Evolutionary conservation across 37 sponge, comb jelly and placozoan species (phyloP).

Genomic region (Crambe crambe): DNA sequence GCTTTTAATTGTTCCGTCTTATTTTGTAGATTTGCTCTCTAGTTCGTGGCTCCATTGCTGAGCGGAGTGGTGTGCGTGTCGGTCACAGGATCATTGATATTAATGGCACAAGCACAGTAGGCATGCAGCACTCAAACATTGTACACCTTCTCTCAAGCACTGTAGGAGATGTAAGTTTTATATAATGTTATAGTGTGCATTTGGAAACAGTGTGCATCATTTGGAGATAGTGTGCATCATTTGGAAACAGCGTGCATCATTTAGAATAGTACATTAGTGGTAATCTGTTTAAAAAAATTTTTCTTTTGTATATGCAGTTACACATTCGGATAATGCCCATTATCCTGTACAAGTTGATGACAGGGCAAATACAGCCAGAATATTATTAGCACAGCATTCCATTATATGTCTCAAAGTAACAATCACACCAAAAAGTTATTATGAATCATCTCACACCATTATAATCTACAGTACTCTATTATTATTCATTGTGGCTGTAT

Average conservation of each 20-base stretch:
- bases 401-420: too few species aligned
- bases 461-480: too few species aligned
- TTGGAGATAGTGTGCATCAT: neutral
- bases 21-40: conserved; percentile 67
- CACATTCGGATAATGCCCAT: conserved; percentile 90
- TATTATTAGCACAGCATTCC: conserved; percentile 59
- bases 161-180: conserved; percentile 83
- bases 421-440: too few species aligned
- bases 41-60: conserved; percentile 92
- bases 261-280: neutral
- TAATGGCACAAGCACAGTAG: conserved; percentile 88
- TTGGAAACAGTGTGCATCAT: neutral
- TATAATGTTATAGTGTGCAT: neutral
- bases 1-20: neutral
- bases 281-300: too few species aligned
- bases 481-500: too few species aligned
- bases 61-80: conserved; percentile 93
- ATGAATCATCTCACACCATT: too few species aligned
- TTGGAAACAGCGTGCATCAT: neutral
- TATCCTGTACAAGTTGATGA: conserved; percentile 85
- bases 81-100: conserved; percentile 97
- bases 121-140: conserved; percentile 60
- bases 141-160: conserved; percentile 75
- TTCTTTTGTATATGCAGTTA: conserved; percentile 43
- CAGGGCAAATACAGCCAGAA: conserved; percentile 77